Conservation (phyloP, 2,888 invertebrate species). For the Helleia helle region DNA sequence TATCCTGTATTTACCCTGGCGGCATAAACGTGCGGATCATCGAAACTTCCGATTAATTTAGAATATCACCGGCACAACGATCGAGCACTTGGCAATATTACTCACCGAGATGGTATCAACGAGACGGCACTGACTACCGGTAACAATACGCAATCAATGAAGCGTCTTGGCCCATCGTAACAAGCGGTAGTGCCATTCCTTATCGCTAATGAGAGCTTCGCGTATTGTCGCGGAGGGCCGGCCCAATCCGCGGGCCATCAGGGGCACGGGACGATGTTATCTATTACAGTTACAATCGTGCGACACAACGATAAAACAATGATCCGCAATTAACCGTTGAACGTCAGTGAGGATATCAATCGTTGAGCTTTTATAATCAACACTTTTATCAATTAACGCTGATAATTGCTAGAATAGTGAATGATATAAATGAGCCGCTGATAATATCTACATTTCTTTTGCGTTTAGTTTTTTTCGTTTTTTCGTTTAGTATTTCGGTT, state of each 20-base stretch:
- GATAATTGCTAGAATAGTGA: no score
- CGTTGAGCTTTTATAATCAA: no score
- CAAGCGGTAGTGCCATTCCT: constrained; percentile 42
- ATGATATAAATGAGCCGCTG: no score
- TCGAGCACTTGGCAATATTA: constrained; percentile 23
- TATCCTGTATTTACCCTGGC: constrained; percentile 55
- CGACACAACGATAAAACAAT: constrained; percentile 11
- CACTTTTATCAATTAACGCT: no score
- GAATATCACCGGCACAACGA: constrained; percentile 7
- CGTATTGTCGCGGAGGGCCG: constrained; percentile 37
- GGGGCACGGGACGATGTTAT: constrained; percentile 27
- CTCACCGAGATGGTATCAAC: constrained; percentile 25
- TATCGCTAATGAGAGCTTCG: constrained; percentile 51
- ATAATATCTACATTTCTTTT: no score
- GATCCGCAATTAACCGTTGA: constrained; percentile 9
- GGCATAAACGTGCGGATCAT: constrained; percentile 46
- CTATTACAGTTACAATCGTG: constrained; percentile 19
- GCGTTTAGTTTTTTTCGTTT: no score
- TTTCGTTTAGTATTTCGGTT: no score
- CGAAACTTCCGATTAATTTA: constrained; percentile 54
- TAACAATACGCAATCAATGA: constrained; percentile 61
- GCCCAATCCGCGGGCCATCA: constrained; percentile 29
- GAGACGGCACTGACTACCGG: constrained; percentile 32
- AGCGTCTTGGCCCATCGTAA: constrained; percentile 38
- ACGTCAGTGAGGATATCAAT: background rate